phyloP scores from a whole-genome alignment of 2,797 vertebrate genomes.

The Gambusia yucatana region DNA sequence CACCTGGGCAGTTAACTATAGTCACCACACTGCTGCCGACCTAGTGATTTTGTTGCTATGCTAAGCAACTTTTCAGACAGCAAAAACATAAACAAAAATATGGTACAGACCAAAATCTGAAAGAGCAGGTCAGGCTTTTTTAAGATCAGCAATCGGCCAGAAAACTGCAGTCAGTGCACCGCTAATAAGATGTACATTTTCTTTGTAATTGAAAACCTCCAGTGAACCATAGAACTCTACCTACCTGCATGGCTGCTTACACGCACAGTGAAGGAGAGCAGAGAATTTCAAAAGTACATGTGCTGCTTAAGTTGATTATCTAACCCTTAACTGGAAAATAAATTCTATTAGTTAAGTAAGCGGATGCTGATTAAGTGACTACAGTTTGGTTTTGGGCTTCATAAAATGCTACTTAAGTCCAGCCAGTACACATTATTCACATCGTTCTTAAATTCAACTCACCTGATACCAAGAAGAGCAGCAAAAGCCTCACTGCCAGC shows the following conservation, averaged over 20 bases:
- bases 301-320: constrained; percentile 12
- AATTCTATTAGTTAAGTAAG: background rate
- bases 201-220: background rate
- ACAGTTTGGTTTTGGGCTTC: constrained; percentile 10
- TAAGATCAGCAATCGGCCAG: background rate
- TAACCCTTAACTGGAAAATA: constrained; percentile 2
- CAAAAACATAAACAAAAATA: background rate
- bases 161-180: background rate
- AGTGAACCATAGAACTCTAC: background rate
- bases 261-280: background rate
- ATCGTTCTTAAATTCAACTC: constrained; percentile 34
- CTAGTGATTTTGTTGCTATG: background rate
- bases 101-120: background rate
- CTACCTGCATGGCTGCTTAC: background rate
- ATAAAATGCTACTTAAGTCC: background rate
- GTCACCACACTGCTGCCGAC: background rate
- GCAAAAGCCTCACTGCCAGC: constrained; percentile 80
- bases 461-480: constrained; percentile 75
- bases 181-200: background rate
- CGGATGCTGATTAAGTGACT: constrained; percentile 7
- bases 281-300: background rate
- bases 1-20: background rate
- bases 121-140: background rate
- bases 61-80: background rate
- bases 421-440: background rate